These are phyloP conservation scores for Coptodon rendalli DNA, from an alignment of 2,113 vertebrate genomes.

Conservation along the genomic window DNA sequence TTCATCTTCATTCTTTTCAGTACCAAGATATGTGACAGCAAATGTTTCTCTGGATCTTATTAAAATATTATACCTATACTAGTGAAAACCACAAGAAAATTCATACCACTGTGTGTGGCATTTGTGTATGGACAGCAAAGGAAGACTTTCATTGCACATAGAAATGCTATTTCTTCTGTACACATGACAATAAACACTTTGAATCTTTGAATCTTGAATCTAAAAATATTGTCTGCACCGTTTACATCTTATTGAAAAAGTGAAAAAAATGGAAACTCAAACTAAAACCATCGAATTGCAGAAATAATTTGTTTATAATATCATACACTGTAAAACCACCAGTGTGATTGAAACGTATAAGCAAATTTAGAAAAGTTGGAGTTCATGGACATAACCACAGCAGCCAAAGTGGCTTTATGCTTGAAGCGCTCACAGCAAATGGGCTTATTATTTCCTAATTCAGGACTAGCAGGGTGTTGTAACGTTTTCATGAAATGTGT, in stretches of 20 bases:
- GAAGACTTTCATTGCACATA: neutral
- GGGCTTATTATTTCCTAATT: constrained; percentile 12
- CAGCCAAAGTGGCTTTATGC: neutral
- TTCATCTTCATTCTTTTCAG: neutral
- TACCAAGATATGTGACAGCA: neutral
- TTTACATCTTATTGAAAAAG: neutral
- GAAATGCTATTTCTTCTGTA: neutral
- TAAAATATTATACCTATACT: neutral
- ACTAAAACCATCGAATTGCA: neutral
- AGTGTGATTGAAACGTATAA: neutral
- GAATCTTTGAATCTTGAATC: neutral
- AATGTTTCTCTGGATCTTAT: neutral
- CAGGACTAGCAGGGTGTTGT: neutral
- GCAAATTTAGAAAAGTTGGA: neutral
- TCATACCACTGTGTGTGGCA: neutral
- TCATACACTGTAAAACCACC: neutral
- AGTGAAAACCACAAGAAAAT: neutral
- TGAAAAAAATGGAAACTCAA: neutral
- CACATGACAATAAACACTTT: neutral
- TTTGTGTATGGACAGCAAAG: neutral
- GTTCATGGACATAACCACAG: neutral
- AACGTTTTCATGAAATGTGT: constrained; percentile 4
- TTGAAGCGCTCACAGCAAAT: neutral
- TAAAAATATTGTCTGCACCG: neutral
- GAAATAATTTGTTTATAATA: neutral